Evolutionary conservation across 2,888 invertebrate genomes (phyloP).

Genomic region (Acanthosepion esculentum): DNA sequence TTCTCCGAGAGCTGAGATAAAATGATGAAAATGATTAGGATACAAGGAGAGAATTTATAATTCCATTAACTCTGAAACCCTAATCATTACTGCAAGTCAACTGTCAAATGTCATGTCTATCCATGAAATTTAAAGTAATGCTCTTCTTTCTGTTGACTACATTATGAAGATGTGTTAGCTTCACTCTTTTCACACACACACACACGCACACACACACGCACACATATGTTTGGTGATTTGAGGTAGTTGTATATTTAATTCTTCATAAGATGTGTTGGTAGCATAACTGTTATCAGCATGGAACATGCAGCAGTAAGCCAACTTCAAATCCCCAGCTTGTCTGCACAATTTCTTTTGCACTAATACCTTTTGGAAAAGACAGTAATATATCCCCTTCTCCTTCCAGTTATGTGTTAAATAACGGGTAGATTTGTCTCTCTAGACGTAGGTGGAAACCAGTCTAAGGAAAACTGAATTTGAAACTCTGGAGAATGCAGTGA

Average conservation of each 20-base stretch:
- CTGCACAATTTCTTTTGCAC: too few species aligned
- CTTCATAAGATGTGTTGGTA: background rate
- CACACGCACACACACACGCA: background rate
- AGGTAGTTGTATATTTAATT: background rate
- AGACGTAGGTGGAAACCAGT: too few species aligned
- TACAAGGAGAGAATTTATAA: constrained; percentile 22
- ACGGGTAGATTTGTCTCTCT: too few species aligned
- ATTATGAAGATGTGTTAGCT: background rate
- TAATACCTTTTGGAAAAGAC: too few species aligned
- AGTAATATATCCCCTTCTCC: too few species aligned
- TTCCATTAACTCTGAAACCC: background rate
- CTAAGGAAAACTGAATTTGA: too few species aligned
- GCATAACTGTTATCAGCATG: too few species aligned
- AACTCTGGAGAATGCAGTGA: too few species aligned
- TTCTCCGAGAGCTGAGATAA: background rate
- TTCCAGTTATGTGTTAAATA: too few species aligned
- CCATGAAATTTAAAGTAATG: background rate
- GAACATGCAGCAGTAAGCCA: too few species aligned
- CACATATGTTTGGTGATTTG: too few species aligned
- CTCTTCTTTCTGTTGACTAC: background rate
- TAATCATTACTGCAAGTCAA: constrained; percentile 8
- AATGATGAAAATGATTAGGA: constrained; percentile 33
- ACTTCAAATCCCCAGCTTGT: too few species aligned
- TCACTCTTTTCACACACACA: background rate
- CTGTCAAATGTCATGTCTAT: constrained; percentile 1